Base-by-base conservation (phyloP, 2,888 invertebrate genomes). In the Pinctada fucata region DNA sequence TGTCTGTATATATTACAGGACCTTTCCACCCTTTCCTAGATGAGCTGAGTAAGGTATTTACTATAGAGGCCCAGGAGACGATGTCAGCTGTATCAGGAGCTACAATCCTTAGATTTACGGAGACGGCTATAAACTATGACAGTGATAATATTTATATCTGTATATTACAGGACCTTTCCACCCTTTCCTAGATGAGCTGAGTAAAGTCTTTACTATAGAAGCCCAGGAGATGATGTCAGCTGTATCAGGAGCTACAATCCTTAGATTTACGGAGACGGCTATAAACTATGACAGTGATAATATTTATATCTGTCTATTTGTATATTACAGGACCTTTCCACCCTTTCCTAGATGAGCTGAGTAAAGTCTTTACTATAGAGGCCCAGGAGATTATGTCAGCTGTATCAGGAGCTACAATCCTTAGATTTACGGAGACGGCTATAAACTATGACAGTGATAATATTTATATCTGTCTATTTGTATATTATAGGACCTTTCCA, bases 401-500 rank as follows among this genome's bases (percentile, higher is more conserved):
- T 6, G 5, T 76, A 5, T 72, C 85, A 1, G 76, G 78, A 48
- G 78, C 83, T 3, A 83, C 87, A 2, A 76, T 81, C 1, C 48
- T 88, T 4, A 79, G 88, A 45, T 76, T 86, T 64, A 86, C 86
- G 76, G 79, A 82, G 48, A 71, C 83, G 8, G 69, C 79, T 3
- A 52, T 88, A 5, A 83, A 83, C 58, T 84, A 86, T 79, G 84
- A 86, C 76, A 77, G 81, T 5, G 76, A 84, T 49, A 84, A 82
- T 63, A 82, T 87, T 3, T 89, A 85, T 75, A 13, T 89, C 48
- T n/a, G n/a, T n/a, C n/a, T n/a, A n/a, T n/a, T n/a, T n/a, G n/a
- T n/a, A n/a, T n/a, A n/a, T 77, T 82, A 2, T 75, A 88, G 88
- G 84, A 48, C 75, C 75, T 6, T 89, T 84, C 50, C 79, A 85